These are phyloP conservation scores for Neolamprologus brichardi DNA, from an alignment of 2,113 vertebrate genomes.

Conservation along the genomic window DNA sequence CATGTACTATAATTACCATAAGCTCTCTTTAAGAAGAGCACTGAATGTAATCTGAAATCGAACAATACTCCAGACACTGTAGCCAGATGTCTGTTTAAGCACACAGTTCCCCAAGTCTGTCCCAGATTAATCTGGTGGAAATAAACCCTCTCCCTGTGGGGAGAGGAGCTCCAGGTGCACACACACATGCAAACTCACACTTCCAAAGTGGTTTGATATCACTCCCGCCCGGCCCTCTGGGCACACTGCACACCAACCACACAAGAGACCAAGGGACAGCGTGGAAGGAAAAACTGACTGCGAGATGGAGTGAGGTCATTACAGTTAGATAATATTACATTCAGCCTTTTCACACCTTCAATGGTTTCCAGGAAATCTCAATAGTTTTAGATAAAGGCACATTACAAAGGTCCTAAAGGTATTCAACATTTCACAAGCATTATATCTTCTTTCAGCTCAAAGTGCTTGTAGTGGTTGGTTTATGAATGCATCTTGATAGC, in stretches of 20 bases:
- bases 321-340: neutral
- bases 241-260: neutral
- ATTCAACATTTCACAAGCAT: neutral
- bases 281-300: neutral
- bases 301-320: neutral
- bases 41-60: neutral
- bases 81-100: conserved; percentile 15
- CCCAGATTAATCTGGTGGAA: conserved; percentile 5
- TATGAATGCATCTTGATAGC: neutral
- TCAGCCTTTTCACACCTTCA: neutral
- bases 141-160: neutral
- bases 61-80: neutral
- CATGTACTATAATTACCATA: neutral
- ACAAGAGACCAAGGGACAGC: neutral
- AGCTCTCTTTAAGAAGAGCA: neutral
- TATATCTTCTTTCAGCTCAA: neutral
- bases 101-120: neutral
- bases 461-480: neutral
- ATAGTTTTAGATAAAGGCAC: neutral
- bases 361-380: neutral
- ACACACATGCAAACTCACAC: neutral
- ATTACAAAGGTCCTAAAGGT: neutral
- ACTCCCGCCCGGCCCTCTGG: neutral
- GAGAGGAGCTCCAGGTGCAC: neutral
- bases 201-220: neutral